Conservation (phyloP, 2,888 invertebrate species). For the Tanytarsus gracilentus region DNA sequence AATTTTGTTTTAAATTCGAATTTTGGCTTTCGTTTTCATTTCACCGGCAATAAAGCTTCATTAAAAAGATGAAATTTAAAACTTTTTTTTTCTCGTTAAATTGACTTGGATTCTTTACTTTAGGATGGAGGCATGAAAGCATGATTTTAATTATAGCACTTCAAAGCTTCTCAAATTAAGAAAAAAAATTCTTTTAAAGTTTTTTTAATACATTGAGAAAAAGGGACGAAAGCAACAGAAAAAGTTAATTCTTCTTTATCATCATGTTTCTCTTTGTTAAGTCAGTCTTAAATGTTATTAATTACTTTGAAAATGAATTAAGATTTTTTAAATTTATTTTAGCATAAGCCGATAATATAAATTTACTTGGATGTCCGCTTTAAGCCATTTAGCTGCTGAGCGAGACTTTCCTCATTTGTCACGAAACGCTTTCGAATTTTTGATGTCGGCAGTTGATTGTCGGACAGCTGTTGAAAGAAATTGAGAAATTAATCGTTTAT, state of each 20-base stretch:
- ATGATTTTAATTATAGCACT: not conserved
- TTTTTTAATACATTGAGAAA: no score
- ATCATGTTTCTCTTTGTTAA: constrained; percentile 1
- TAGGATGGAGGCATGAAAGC: not conserved
- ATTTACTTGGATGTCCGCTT: constrained; percentile 47
- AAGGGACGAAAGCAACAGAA: not conserved
- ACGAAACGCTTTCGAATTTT: constrained; percentile 56
- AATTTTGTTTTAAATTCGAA: no score
- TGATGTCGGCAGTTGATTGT: constrained; percentile 31
- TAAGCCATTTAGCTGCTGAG: constrained; percentile 53
- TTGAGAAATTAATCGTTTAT: no score
- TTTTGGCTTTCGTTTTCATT: no score
- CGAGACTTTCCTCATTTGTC: constrained; percentile 53
- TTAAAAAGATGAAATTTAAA: not conserved
- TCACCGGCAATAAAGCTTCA: not conserved
- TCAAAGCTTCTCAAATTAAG: not conserved
- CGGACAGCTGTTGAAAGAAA: constrained; percentile 22
- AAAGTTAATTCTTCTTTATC: not conserved
- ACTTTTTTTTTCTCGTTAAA: no score
- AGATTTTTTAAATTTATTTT: not conserved
- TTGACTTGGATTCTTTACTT: not conserved
- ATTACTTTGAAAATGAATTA: constrained; percentile 11
- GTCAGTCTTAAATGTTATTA: constrained; percentile 28
- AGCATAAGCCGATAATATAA: no score
- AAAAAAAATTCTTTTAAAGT: not conserved